A percentile compares a stretch with the other conserved stretches of the same genome.
phyloP scores from a whole-genome alignment of 2,888 invertebrate genomes.

The Ectemnius lituratus region DNA sequence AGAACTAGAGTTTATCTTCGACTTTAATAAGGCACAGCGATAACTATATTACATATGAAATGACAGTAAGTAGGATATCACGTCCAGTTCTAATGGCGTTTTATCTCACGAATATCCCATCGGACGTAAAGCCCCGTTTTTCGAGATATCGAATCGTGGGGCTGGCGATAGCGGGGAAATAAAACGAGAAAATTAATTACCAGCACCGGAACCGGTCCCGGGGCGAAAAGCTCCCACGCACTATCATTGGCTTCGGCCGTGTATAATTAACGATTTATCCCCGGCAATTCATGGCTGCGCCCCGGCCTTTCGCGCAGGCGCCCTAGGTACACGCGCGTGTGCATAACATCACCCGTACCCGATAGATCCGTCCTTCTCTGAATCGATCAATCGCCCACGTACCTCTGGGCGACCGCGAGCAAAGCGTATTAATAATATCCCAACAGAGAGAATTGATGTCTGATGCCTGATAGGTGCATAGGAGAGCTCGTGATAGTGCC shows the following conservation, averaged over 20 bases:
- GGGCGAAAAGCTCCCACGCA: slow-evolving; percentile 42
- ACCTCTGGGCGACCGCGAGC: slow-evolving; percentile 20
- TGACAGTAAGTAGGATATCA: slow-evolving; percentile 3
- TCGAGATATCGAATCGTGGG: neutral
- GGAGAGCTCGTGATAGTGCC: too few relatives aligned
- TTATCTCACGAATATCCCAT: neutral
- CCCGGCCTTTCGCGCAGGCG: slow-evolving; percentile 29
- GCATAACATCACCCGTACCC: slow-evolving; percentile 16
- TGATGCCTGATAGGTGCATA: too few relatives aligned
- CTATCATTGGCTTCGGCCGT: slow-evolving; percentile 32
- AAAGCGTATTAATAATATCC: slow-evolving; percentile 17
- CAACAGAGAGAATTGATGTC: neutral
- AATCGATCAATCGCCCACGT: slow-evolving; percentile 49
- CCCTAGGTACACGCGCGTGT: neutral
- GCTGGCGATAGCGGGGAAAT: slow-evolving; percentile 35
- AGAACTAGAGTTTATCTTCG: too few relatives aligned
- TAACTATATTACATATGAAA: too few relatives aligned
- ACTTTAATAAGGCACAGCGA: too few relatives aligned
- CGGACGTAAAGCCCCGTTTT: neutral
- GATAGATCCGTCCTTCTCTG: slow-evolving; percentile 39
- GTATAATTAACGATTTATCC: slow-evolving; percentile 52
- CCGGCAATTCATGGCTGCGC: slow-evolving; percentile 23
- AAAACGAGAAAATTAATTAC: slow-evolving; percentile 51
- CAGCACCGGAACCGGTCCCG: slow-evolving; percentile 43
- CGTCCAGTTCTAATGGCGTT: too few relatives aligned